Base-by-base conservation (phyloP, 1,140 invertebrate species). In the Zaprionus nigranus region DNA sequence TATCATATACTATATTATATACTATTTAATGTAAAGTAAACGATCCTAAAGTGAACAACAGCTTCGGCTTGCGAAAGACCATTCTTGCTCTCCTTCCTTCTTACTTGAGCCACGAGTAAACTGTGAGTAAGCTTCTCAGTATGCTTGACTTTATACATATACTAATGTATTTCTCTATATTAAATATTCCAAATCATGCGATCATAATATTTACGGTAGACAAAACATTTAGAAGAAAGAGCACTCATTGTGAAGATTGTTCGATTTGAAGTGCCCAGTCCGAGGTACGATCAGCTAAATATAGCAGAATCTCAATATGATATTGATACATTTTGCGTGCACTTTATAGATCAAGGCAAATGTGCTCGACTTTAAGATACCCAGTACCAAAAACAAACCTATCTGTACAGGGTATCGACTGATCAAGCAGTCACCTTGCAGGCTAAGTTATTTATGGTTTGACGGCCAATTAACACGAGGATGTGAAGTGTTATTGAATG, bases 401-500 rank as follows among this genome's bases (percentile, higher is more conserved):
- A 30, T 7, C 28, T 30, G 7, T 57, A 58, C 54, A 68, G 65
- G 65, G 71, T 28, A 68, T 75, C 1, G 12, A 1, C 22, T 13
- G 5, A 12, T 36, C 15, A 12, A 36, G 12, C 17, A 28, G 20
- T 7, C 28, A 56, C n/a, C 2, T 13, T 7, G 28, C 9, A 12
- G 2, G 15, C 4, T 13, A 24, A 51, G 46, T 12, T 51, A 51
- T 51, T 51, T 51, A 20, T 17, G n/a, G 5, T 20, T 30, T 46
- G 40, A 7, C 43, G 40, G 34, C 54, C 20, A 71, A 64, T 75
- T 75, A 75, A 9, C 68, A 75, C 40, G 22, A 36, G 26, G 11
- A 34, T 59, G 67, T 28, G 43, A 75, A 75, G 24, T 70, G 72
- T 11, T 69, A 70, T 59, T 62, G 59, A 30, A 28, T 9, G 43